Conservation (phyloP, 2,888 invertebrate genomes). For the Eremobia ochroleuca region DNA sequence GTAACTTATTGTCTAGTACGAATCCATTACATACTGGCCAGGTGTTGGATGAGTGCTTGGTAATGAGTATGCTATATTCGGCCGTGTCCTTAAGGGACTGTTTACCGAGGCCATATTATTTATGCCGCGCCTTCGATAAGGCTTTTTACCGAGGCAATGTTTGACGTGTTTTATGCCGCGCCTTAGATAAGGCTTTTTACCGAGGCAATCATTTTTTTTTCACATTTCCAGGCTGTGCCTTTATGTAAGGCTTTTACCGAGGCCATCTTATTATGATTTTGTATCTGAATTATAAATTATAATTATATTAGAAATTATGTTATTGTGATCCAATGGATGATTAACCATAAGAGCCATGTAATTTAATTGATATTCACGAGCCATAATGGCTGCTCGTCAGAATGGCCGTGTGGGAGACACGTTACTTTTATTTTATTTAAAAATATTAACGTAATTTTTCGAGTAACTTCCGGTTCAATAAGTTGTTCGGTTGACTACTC, state of each 20-base stretch:
- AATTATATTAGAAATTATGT: background rate
- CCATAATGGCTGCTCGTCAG: slow-evolving; percentile 3
- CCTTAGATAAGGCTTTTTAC: background rate
- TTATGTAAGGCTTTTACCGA: background rate
- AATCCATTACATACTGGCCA: slow-evolving; percentile 2
- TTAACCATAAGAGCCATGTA: background rate
- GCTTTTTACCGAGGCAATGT: background rate
- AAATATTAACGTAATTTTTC: no score
- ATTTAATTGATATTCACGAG: background rate
- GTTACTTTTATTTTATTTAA: background rate
- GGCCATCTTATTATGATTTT: background rate
- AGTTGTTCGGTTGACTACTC: no score
- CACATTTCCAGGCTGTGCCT: background rate
- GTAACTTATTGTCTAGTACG: background rate
- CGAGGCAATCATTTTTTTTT: background rate
- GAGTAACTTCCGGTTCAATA: no score
- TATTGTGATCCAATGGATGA: background rate
- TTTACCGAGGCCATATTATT: background rate
- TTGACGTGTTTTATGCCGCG: background rate
- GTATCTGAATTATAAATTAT: background rate
- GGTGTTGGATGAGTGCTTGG: background rate
- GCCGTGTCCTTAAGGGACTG: background rate
- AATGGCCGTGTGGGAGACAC: background rate
- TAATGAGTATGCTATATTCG: background rate
- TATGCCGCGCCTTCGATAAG: background rate